Percentiles rank a stretch among this genome's conserved stretches.
Evolutionary conservation across 1,140 invertebrate genomes (phyloP).

Genomic region (Nebria ingens): DNA sequence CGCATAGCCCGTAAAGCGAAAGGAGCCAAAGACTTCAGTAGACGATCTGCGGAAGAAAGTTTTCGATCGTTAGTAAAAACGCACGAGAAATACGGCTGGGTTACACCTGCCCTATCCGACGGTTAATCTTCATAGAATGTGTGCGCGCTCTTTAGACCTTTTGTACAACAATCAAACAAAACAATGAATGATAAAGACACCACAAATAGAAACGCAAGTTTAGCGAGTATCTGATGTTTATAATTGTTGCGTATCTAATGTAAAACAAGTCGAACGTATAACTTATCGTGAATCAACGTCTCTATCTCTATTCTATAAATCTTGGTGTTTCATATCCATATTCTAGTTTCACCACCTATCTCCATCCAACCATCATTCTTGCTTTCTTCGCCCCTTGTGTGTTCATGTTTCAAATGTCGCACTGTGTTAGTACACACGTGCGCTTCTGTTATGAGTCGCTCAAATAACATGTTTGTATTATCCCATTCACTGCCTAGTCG

Average conservation of each 20-base stretch:
- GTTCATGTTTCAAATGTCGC: too few species aligned
- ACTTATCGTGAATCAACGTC: background rate
- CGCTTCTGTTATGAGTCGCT: too few species aligned
- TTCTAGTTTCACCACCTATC: too few species aligned
- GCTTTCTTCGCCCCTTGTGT: too few species aligned
- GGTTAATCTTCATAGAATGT: constrained; percentile 53
- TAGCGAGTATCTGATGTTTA: background rate
- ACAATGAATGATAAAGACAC: background rate
- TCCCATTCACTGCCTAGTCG: too few species aligned
- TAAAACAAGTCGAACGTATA: background rate
- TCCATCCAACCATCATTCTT: too few species aligned
- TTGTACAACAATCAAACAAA: background rate
- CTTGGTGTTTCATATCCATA: background rate
- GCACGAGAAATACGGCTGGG: constrained; percentile 84
- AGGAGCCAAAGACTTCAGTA: constrained; percentile 67
- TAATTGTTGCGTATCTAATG: background rate
- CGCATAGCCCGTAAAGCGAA: constrained; percentile 64
- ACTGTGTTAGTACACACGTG: too few species aligned
- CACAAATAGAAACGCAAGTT: background rate
- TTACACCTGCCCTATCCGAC: constrained; percentile 72
- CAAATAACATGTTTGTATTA: too few species aligned
- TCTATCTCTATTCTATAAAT: background rate
- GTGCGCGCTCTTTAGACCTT: background rate
- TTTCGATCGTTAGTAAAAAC: constrained; percentile 77
- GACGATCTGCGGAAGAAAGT: constrained; percentile 69